A percentile compares a stretch with the other conserved stretches of the same genome.
Conservation (phyloP, 2,797 vertebrate species). For the Liparis tanakae region DNA sequence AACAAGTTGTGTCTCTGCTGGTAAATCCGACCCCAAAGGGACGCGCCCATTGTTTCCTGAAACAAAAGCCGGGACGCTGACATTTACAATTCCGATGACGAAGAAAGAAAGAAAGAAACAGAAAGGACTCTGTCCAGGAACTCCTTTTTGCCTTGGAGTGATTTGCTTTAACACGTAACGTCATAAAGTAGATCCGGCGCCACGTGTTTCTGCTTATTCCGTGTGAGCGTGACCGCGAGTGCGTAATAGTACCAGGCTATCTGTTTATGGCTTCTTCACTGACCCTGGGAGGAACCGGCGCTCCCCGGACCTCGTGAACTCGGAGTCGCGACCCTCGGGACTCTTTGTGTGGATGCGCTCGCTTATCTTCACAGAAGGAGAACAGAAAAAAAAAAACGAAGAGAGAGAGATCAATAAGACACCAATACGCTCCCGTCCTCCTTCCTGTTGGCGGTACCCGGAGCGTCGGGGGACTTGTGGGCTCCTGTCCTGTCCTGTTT, state of each 20-base stretch:
- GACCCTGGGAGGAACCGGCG: conserved; percentile 56
- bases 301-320: conserved; percentile 65
- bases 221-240: conserved; percentile 17
- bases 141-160: neutral
- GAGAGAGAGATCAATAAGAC: conserved; percentile 20
- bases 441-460: conserved; percentile 44
- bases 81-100: neutral
- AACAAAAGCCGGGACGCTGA: conserved; percentile 4
- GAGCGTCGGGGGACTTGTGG: conserved; percentile 26
- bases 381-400: neutral
- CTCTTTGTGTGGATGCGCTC: conserved; percentile 16
- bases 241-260: conserved; percentile 16
- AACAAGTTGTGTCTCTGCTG: neutral
- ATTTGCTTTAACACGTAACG: conserved; percentile 2
- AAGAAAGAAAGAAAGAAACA: neutral
- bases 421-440: conserved; percentile 28
- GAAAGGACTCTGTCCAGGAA: neutral
- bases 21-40: conserved; percentile 1
- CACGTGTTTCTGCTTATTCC: conserved; percentile 63
- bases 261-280: conserved; percentile 58
- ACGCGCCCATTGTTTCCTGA: neutral
- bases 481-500: conserved; percentile 9
- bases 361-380: conserved; percentile 9
- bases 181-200: conserved; percentile 1
- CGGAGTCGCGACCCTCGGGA: conserved; percentile 46